These are phyloP conservation scores for Pantala flavescens DNA, from an alignment of 1,140 invertebrate genomes.

Conservation along the genomic window DNA sequence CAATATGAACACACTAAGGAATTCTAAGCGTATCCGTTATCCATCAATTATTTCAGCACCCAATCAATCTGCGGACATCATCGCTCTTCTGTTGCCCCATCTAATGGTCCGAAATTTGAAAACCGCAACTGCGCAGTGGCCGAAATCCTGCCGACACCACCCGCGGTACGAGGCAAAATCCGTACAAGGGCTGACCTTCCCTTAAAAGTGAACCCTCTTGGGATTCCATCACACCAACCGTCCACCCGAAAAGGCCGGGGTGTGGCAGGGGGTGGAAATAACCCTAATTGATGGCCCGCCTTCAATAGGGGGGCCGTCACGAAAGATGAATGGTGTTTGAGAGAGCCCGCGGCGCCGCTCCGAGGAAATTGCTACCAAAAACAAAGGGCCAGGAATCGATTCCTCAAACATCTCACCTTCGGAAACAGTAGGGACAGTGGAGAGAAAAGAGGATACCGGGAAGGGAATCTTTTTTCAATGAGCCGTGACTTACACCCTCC, in stretches of 20 bases:
- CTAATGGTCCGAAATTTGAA: no score
- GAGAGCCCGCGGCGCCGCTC: background rate
- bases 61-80: no score
- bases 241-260: background rate
- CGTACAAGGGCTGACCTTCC: no score
- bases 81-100: no score
- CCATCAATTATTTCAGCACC: no score
- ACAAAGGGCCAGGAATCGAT: background rate
- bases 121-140: no score
- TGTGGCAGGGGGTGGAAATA: background rate
- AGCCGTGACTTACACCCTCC: background rate
- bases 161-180: no score
- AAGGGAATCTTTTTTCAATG: background rate
- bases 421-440: background rate
- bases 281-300: background rate
- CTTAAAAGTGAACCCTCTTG: no score
- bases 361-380: background rate
- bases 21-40: no score
- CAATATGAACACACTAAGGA: no score
- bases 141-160: no score
- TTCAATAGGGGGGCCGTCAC: background rate
- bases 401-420: background rate
- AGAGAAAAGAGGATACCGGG: background rate
- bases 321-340: slow-evolving; percentile 7
- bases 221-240: no score